phyloP scores from a whole-genome alignment of 2,888 invertebrate species.

The Dicranocentrus wangi region DNA sequence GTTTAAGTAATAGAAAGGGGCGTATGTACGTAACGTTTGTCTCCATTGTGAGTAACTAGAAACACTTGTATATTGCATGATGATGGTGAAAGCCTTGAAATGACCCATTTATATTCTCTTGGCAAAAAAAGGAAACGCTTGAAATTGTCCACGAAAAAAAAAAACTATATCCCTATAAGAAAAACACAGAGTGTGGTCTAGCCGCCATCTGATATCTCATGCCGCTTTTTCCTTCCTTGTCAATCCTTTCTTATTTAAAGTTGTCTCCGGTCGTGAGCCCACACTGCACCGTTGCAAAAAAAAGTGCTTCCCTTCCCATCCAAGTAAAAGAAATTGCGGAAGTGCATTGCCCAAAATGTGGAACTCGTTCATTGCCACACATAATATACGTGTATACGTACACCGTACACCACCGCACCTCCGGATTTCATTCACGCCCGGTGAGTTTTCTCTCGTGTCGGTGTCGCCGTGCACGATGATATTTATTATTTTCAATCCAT shows the following conservation, averaged over 20 bases:
- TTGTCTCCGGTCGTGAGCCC: not conserved
- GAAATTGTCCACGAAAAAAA: constrained; percentile 12
- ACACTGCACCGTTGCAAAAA: not conserved
- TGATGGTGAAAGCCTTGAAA: constrained; percentile 13
- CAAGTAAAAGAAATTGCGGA: constrained; percentile 10
- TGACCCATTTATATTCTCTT: constrained; percentile 44
- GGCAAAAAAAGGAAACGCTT: constrained; percentile 15
- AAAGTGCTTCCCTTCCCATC: not conserved
- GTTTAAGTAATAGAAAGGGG: constrained; percentile 10
- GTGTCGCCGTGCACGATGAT: not conserved
- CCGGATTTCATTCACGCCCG: too few species aligned
- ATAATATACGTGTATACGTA: not conserved
- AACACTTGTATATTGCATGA: constrained; percentile 15
- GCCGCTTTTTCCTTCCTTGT: not conserved
- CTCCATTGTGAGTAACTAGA: constrained; percentile 27
- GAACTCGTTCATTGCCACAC: constrained; percentile 13
- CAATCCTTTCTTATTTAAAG: constrained; percentile 7
- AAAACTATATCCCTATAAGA: not conserved
- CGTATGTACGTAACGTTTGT: constrained; percentile 29
- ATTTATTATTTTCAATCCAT: constrained; percentile 38
- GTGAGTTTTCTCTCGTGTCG: too few species aligned
- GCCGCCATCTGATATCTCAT: not conserved
- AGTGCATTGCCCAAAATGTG: constrained; percentile 11
- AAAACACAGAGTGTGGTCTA: not conserved
- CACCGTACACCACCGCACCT: too few species aligned